Conservation (phyloP, 2,888 invertebrate genomes). For the Troilus luridus region DNA sequence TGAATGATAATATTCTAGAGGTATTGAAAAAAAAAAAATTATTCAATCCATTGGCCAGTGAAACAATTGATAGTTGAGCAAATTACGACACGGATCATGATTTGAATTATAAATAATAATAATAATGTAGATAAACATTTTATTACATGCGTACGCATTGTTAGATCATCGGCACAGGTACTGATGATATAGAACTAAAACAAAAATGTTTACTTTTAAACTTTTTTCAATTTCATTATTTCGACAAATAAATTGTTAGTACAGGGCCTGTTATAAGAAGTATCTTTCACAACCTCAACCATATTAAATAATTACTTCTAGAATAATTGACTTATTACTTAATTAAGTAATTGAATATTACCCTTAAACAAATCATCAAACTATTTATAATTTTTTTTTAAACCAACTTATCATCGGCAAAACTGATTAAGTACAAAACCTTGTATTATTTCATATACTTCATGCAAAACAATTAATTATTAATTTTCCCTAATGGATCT, state of each 20-base stretch:
- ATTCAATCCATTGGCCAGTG: neutral
- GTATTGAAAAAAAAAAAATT: neutral
- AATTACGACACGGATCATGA: neutral
- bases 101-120: neutral
- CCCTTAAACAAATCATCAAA: neutral
- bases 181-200: neutral
- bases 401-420: neutral
- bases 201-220: neutral
- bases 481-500: no score
- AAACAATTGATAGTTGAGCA: conserved; percentile 17
- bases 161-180: neutral
- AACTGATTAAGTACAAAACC: no score
- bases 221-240: neutral
- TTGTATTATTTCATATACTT: no score
- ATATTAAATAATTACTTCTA: neutral
- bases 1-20: neutral
- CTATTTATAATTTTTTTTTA: neutral
- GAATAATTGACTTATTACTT: conserved; percentile 1
- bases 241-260: neutral
- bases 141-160: neutral
- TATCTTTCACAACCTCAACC: neutral
- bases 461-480: no score
- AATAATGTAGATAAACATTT: neutral
- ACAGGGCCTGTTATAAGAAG: neutral
- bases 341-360: neutral